These are phyloP conservation scores for Drosophila emarginata DNA, from an alignment of 2,888 invertebrate genomes.

Conservation along the genomic window DNA sequence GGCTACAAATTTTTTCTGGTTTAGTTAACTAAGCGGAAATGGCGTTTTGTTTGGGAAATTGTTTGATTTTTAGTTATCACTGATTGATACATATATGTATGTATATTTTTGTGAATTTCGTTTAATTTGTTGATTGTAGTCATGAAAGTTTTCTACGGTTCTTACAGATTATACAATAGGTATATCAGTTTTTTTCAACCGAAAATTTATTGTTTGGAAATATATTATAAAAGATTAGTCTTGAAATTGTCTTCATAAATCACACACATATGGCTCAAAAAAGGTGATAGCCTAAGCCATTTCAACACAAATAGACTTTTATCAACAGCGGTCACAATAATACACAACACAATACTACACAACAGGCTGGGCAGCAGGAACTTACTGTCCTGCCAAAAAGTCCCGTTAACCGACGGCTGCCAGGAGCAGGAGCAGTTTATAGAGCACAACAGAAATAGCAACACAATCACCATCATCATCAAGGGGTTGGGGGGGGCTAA, in stretches of 20 bases:
- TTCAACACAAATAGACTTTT: not conserved
- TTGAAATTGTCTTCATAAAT: not conserved
- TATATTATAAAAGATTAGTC: not conserved
- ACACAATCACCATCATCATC: slow-evolving; percentile 49
- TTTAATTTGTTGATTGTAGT: too few relatives aligned
- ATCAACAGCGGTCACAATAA: slow-evolving; percentile 49
- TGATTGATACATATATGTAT: not conserved
- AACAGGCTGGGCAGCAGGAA: slow-evolving; percentile 33
- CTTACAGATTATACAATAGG: too few relatives aligned
- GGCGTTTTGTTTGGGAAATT: slow-evolving; percentile 9
- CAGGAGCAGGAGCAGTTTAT: slow-evolving; percentile 54
- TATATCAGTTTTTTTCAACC: not conserved
- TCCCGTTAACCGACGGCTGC: slow-evolving; percentile 66
- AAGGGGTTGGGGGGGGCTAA: slow-evolving; percentile 8
- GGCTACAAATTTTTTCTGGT: slow-evolving; percentile 42
- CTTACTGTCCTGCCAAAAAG: slow-evolving; percentile 66
- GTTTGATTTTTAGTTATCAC: slow-evolving; percentile 1
- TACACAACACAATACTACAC: slow-evolving; percentile 42
- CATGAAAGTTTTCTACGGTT: not conserved
- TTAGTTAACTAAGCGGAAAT: slow-evolving; percentile 55
- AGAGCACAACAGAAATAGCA: slow-evolving; percentile 69
- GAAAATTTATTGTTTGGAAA: too few relatives aligned
- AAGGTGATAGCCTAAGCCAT: not conserved
- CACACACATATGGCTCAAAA: not conserved
- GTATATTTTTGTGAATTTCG: not conserved